Conservation (phyloP, 2,113 vertebrate species). For the Indri indri region DNA sequence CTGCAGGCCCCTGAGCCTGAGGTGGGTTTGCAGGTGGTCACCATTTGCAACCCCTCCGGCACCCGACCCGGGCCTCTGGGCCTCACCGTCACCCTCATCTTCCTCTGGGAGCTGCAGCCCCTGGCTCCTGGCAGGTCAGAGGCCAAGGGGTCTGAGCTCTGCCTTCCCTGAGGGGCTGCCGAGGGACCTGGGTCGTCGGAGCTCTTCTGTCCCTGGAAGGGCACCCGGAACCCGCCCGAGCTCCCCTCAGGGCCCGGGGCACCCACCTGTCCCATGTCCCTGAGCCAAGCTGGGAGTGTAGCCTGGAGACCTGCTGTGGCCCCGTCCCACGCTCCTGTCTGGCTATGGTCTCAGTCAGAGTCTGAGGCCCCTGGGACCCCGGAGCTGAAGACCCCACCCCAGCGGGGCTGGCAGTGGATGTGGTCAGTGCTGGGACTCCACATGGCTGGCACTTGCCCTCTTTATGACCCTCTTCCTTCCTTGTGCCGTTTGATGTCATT, state of each 20-base stretch:
- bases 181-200: rapidly evolving
- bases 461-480: background rate
- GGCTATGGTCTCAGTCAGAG: background rate
- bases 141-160: background rate
- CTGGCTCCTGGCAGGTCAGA: background rate
- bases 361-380: no score
- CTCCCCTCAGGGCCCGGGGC: rapidly evolving
- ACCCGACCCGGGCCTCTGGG: background rate
- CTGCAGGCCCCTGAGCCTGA: no score
- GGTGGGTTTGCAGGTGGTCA: no score
- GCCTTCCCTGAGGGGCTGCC: rapidly evolving
- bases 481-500: background rate
- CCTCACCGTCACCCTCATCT: no score
- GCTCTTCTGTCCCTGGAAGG: background rate
- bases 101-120: no score
- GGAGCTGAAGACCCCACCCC: background rate
- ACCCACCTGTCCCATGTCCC: background rate
- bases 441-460: background rate
- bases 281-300: no score
- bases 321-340: rapidly evolving
- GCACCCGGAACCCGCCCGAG: background rate
- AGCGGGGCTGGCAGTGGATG: rapidly evolving
- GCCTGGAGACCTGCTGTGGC: background rate
- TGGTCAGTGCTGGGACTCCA: background rate
- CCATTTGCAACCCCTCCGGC: background rate